phyloP scores from a whole-genome alignment of 2,113 vertebrate species.

The Epinephelus fuscoguttatus region DNA sequence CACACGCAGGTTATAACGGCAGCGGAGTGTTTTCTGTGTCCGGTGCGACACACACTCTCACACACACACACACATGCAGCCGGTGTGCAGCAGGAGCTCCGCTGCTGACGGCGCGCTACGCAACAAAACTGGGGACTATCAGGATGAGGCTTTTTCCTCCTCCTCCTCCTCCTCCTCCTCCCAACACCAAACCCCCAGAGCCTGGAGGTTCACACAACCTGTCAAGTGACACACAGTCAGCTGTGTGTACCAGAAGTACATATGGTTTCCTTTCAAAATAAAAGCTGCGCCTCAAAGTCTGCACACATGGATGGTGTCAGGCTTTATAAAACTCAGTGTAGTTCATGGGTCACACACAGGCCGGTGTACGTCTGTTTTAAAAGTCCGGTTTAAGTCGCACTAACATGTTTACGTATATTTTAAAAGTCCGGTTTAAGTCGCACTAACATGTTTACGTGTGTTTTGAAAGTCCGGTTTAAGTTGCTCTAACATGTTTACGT shows the following conservation, averaged over 20 bases:
- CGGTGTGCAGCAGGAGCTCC: constrained; percentile 16
- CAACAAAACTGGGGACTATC: constrained; percentile 30
- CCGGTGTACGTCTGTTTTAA: no score
- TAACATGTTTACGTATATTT: no score
- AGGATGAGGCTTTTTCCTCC: constrained; percentile 30
- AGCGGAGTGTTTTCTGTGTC: constrained; percentile 12
- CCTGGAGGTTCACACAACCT: background rate
- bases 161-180: constrained; percentile 45
- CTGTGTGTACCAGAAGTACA: accelerated
- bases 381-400: no score
- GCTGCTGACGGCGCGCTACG: constrained; percentile 24
- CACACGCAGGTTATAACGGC: background rate
- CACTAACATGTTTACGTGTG: no score
- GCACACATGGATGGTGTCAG: no score
- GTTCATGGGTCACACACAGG: no score
- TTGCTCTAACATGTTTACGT: no score
- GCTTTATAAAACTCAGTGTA: no score
- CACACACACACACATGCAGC: background rate
- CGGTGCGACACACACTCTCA: background rate
- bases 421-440: no score
- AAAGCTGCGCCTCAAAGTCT: constrained; percentile 3
- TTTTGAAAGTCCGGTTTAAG: no score
- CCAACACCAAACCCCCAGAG: constrained; percentile 20
- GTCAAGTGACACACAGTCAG: background rate
- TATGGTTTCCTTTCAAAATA: constrained; percentile 3